Percentiles rank a stretch among this genome's conserved stretches.
phyloP scores from a whole-genome alignment of 1,140 invertebrate species.

The Magallana ariakensis region DNA sequence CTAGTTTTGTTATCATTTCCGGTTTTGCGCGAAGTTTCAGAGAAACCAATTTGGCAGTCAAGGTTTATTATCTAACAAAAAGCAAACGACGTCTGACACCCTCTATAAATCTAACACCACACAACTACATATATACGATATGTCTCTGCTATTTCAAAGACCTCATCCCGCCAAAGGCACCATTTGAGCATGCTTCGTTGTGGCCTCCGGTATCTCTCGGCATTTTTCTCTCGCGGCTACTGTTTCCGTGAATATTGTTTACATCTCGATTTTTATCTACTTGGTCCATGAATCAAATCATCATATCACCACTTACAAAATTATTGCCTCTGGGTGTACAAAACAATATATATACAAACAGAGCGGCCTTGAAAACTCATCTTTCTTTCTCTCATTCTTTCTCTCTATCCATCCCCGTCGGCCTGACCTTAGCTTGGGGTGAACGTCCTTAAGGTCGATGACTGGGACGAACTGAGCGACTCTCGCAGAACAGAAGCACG shows the following conservation, averaged over 20 bases:
- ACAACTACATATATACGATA: neutral
- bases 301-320: neutral
- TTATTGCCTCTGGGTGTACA: neutral
- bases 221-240: neutral
- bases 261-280: neutral
- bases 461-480: too few species aligned
- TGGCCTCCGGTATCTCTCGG: neutral
- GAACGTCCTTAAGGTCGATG: too few species aligned
- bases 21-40: too few species aligned
- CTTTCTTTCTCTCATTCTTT: neutral
- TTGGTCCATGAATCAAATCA: neutral
- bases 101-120: neutral
- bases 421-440: too few species aligned
- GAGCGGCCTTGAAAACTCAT: neutral
- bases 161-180: neutral
- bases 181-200: conserved; percentile 1
- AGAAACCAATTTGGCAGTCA: neutral
- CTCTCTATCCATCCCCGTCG: too few species aligned
- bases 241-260: too few species aligned
- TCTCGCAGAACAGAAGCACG: too few species aligned
- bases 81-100: neutral
- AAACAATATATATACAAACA: neutral
- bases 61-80: neutral
- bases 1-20: too few species aligned
- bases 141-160: too few species aligned